These are phyloP conservation scores for Calidris pugnax DNA, from an alignment of 2,113 vertebrate species.

Conservation along the genomic window DNA sequence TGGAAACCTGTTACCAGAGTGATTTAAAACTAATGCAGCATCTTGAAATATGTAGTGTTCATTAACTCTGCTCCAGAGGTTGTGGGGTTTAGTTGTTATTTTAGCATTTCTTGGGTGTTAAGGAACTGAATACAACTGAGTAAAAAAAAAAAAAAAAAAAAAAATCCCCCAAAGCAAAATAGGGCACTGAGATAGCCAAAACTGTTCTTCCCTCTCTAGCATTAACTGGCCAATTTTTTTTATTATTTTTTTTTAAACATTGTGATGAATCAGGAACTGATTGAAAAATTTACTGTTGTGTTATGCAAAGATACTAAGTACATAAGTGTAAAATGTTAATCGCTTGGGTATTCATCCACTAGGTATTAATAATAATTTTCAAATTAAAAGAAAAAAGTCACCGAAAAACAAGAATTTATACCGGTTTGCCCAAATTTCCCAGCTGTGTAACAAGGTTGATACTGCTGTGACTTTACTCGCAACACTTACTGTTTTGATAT, in stretches of 20 bases:
- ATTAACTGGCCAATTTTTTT: not conserved
- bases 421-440: not conserved
- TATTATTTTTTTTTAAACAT: not conserved
- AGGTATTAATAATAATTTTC: not conserved
- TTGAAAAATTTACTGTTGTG: not conserved
- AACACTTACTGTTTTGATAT: not conserved
- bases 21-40: not conserved
- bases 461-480: not conserved
- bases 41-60: not conserved
- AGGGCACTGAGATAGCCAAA: not conserved
- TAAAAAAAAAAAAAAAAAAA: not conserved
- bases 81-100: not conserved
- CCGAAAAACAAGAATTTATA: not conserved
- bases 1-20: not conserved
- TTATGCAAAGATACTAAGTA: not conserved
- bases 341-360: not conserved
- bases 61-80: not conserved
- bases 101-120: not conserved
- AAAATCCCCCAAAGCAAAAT: not conserved
- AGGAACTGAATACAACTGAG: not conserved
- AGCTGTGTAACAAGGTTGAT: not conserved
- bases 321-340: not conserved
- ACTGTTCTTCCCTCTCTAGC: not conserved
- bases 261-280: not conserved
- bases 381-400: not conserved